Base-by-base conservation (phyloP, 2,888 invertebrate species). In the Chloroclysta siterata region DNA sequence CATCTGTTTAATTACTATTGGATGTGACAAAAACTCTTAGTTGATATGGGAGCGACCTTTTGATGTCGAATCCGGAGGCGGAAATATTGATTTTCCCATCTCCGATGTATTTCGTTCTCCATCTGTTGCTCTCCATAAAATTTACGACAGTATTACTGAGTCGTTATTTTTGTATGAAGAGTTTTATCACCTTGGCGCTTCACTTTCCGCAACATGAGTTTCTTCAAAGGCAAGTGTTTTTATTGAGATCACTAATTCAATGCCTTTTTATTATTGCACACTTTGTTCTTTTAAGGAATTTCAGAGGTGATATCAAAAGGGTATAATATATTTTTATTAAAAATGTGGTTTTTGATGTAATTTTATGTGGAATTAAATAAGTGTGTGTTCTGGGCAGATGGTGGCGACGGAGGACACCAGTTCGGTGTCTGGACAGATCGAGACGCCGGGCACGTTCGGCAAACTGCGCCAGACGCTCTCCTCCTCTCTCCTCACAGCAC, bases 381-480 rank as follows among this genome's bases (percentile, higher is more conserved):
- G 42, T 36, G 39, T 71, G 42, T 42, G 17, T 65, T 73, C 60
- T 85, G 60, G 85, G 44, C 91, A 97, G 97, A 97, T 97, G 96
- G 97, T 97, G 94, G 95, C 96, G 82, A 95, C 96, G 73, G 97
- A 97, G 82, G 96, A 96, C 73, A 94, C 94, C 66, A 94, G 94
- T 79, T 86, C 92, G 52, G 93, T 95, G 73, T 79, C 93, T 41
- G 94, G 95, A 14, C 95, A 95, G 66, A 90, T 94, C 76, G 93
- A 95, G 63, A 93, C 95, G 61, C 94, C 95, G 51, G 96, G 97
- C 65, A 96, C 97, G 62, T 96, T 97, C 84, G 97, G 97, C 78
- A 97, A 97, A 90, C 93, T 97, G 76, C 95, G 96, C 73, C 97
- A 97, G 88, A 96, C 97, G 50, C 94, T 97, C 68, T 96, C 96